Conservation (phyloP, 2,797 vertebrate genomes). For the Emys orbicularis region DNA sequence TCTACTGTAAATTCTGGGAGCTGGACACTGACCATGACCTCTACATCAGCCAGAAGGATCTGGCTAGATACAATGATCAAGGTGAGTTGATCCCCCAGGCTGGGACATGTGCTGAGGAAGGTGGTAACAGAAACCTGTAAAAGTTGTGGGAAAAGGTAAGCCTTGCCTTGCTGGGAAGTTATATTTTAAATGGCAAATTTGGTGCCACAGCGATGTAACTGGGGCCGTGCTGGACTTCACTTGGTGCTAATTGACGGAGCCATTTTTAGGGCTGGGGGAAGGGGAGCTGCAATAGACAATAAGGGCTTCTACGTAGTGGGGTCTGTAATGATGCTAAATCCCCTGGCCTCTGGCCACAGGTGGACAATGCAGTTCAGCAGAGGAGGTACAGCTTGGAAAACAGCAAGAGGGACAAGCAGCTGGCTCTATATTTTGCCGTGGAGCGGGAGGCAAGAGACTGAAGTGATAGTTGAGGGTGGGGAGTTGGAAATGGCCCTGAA, state of each 20-base stretch:
- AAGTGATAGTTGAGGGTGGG: too few relatives aligned
- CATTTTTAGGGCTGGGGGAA: not conserved
- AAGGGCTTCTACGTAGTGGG: not conserved
- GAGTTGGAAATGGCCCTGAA: too few relatives aligned
- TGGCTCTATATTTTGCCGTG: too few relatives aligned
- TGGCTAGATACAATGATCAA: constrained; percentile 96
- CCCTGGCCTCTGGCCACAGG: too few relatives aligned
- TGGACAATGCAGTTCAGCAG: too few relatives aligned
- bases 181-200: not conserved
- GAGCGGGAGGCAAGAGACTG: too few relatives aligned
- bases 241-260: constrained; percentile 1
- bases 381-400: too few relatives aligned
- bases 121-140: constrained; percentile 12
- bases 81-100: constrained; percentile 81
- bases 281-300: not conserved
- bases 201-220: not conserved
- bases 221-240: not conserved
- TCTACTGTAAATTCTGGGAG: constrained; percentile 99
- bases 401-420: too few relatives aligned
- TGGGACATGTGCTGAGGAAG: not conserved
- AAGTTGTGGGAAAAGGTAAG: not conserved
- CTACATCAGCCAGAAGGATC: constrained; percentile 96
- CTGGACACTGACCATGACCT: constrained; percentile 98
- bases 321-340: too few relatives aligned
- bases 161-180: not conserved